A percentile compares a stretch with the other conserved stretches of the same genome.
Conservation (phyloP, 2,888 invertebrate genomes). For the Bruchidius siliquastri region DNA sequence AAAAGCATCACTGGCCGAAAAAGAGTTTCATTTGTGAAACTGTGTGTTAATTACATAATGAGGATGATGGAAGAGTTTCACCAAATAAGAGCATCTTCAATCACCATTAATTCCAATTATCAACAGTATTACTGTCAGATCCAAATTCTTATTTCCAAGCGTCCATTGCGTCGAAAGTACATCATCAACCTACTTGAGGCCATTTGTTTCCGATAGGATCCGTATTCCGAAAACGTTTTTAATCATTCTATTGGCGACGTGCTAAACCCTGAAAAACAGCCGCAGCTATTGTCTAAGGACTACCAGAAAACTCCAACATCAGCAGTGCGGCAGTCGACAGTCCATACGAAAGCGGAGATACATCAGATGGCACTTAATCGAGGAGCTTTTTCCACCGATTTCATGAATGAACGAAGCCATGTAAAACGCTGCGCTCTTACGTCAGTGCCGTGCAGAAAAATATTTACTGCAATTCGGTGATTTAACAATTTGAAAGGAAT, state of each 20-base stretch:
- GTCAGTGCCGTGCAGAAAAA: not conserved
- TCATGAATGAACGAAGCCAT: not conserved
- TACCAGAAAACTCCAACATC: not conserved
- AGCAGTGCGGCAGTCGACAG: not conserved
- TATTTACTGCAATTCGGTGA: not conserved
- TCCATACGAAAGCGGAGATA: not conserved
- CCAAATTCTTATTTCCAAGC: too few relatives aligned
- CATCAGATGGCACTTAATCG: not conserved
- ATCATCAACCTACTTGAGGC: too few relatives aligned
- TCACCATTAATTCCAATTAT: too few relatives aligned
- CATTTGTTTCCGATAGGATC: not conserved
- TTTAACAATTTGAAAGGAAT: too few relatives aligned
- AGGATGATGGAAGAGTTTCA: too few relatives aligned
- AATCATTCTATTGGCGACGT: not conserved
- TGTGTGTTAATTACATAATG: too few relatives aligned
- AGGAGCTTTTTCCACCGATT: not conserved
- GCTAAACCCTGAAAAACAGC: not conserved
- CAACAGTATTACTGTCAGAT: too few relatives aligned
- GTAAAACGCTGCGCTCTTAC: not conserved
- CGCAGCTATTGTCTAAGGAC: not conserved
- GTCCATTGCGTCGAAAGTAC: too few relatives aligned
- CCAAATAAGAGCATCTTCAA: too few relatives aligned
- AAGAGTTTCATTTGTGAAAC: too few relatives aligned
- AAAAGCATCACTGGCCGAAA: too few relatives aligned
- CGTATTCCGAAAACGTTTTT: not conserved